These are phyloP conservation scores for Thymallus thymallus DNA, from an alignment of 2,113 vertebrate genomes.

Conservation along the genomic window DNA sequence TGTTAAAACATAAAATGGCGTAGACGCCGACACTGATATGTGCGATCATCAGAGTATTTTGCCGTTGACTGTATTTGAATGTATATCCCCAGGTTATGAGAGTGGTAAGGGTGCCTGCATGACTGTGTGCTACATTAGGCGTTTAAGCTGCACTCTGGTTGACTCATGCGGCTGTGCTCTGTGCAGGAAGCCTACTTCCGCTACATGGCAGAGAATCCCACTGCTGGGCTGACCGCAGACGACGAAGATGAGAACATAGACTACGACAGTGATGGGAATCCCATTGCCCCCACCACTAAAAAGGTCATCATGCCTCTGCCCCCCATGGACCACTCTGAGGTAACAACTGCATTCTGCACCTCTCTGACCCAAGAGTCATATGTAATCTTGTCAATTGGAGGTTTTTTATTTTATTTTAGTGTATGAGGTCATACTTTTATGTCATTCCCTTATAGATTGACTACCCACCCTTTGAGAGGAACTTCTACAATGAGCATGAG, in stretches of 20 bases:
- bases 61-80: background rate
- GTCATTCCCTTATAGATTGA: conserved; percentile 80
- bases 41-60: too few species aligned
- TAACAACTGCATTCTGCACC: conserved; percentile 46
- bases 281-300: conserved; percentile 83
- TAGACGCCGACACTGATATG: too few species aligned
- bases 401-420: background rate
- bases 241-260: conserved; percentile 96
- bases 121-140: background rate
- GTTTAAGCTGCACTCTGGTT: background rate
- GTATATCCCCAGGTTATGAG: background rate
- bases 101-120: background rate
- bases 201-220: conserved; percentile 99
- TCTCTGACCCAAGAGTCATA: background rate
- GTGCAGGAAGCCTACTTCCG: conserved; percentile 99
- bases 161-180: conserved; percentile 54
- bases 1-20: too few species aligned
- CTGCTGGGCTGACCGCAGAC: conserved; percentile 89
- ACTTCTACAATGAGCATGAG: conserved; percentile 95
- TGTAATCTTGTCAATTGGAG: background rate
- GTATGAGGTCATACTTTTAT: background rate
- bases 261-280: conserved; percentile 98
- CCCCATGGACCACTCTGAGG: conserved; percentile 95
- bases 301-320: conserved; percentile 96
- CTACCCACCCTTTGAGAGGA: conserved; percentile 95